A percentile compares a stretch with the other conserved stretches of the same genome.
Evolutionary conservation across 2,113 vertebrate genomes (phyloP).

Genomic region (Pluvianellus socialis): DNA sequence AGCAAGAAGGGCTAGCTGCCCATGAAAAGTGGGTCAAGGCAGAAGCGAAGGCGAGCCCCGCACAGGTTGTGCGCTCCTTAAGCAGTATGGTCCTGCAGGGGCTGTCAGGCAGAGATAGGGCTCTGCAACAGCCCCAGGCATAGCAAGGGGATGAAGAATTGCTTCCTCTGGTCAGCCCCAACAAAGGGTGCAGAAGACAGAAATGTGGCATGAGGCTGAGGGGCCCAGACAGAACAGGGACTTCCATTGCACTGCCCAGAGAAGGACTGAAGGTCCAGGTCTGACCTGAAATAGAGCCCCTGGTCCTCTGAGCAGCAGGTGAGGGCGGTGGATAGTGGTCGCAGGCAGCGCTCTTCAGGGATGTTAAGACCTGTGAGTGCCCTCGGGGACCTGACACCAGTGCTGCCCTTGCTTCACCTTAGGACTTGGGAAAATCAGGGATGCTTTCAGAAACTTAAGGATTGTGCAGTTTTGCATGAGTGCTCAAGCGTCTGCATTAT

Average conservation of each 20-base stretch:
- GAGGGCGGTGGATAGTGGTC: not conserved
- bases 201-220: not conserved
- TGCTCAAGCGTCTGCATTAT: not conserved
- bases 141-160: accelerated
- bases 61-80: not conserved
- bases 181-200: not conserved
- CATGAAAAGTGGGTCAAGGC: not conserved
- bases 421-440: not conserved
- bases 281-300: not conserved
- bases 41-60: not conserved
- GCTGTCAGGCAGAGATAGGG: not conserved
- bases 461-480: not conserved
- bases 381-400: not conserved
- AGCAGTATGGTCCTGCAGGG: accelerated
- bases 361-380: not conserved
- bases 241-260: too few relatives aligned
- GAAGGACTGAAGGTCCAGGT: not conserved
- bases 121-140: not conserved
- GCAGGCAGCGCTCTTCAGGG: not conserved
- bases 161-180: not conserved
- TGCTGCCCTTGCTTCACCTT: not conserved
- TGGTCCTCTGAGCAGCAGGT: not conserved
- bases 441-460: not conserved
- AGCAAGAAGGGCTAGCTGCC: not conserved
- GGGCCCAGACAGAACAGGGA: not conserved